A percentile compares a stretch with the other conserved stretches of the same genome.
Conservation (phyloP, 2,113 vertebrate genomes). For the Alethe castanea region DNA sequence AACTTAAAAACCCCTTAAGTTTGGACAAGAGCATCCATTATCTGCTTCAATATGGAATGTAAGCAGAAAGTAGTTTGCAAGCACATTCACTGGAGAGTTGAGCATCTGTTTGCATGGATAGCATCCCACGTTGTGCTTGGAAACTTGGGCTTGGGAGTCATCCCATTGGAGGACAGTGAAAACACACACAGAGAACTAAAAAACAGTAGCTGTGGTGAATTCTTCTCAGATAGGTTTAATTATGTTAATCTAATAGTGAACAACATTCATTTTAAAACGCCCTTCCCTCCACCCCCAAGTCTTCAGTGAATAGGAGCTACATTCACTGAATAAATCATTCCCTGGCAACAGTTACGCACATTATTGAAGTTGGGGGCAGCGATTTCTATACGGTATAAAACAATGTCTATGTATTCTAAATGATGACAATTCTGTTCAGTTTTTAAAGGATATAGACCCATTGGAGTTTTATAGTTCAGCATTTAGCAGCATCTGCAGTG, state of each 20-base stretch:
- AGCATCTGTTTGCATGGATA: neutral
- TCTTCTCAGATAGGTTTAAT: constrained; percentile 24
- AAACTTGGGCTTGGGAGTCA: neutral
- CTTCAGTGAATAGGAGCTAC: constrained; percentile 49
- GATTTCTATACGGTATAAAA: constrained; percentile 26
- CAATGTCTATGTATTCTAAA: constrained; percentile 36
- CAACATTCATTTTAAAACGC: constrained; percentile 16
- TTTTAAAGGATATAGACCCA: constrained; percentile 50
- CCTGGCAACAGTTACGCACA: constrained; percentile 57
- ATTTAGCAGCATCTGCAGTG: constrained; percentile 43
- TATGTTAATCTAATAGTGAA: constrained; percentile 47
- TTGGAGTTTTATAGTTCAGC: constrained; percentile 49
- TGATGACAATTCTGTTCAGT: constrained; percentile 48
- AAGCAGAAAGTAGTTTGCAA: neutral
- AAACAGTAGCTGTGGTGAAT: neutral
- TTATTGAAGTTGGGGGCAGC: constrained; percentile 43
- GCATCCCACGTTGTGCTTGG: neutral
- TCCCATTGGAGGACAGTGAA: neutral
- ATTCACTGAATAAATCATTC: constrained; percentile 59
- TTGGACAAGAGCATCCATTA: neutral
- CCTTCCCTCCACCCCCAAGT: constrained; percentile 4
- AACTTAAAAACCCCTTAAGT: neutral
- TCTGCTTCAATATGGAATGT: neutral
- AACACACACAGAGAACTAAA: neutral
- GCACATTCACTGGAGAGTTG: neutral